These are phyloP conservation scores for Coregonus ussuriensis DNA, from an alignment of 2,797 vertebrate genomes.

Conservation along the genomic window DNA sequence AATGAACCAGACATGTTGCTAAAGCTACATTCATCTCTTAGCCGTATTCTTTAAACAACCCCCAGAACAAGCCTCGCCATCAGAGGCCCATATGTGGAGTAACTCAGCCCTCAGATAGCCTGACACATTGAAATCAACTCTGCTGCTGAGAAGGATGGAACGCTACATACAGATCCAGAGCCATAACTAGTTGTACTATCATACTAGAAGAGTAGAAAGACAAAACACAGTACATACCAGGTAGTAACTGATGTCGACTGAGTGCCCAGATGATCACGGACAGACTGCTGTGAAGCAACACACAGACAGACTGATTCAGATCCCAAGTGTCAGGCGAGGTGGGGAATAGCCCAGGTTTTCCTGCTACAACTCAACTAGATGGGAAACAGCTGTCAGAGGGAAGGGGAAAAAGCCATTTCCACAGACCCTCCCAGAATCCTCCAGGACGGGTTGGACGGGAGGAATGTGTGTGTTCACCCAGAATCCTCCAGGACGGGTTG, in stretches of 20 bases:
- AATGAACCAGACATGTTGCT: neutral
- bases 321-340: conserved; percentile 46
- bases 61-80: neutral
- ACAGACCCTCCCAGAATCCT: conserved; percentile 26
- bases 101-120: neutral
- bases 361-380: neutral
- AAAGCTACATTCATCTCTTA: neutral
- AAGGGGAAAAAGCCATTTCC: conserved; percentile 30
- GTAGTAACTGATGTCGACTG: conserved; percentile 27
- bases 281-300: conserved; percentile 42
- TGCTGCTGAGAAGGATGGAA: conserved; percentile 10
- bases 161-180: neutral
- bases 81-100: neutral
- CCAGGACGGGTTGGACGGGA: conserved; percentile 27
- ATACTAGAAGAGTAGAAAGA: neutral
- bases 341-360: conserved; percentile 31
- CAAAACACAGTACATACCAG: conserved; percentile 52
- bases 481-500: conserved; percentile 16
- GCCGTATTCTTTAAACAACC: neutral
- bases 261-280: neutral
- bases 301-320: neutral
- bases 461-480: conserved; percentile 41
- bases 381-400: conserved; percentile 16
- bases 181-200: neutral
- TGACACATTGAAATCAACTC: neutral